phyloP scores from a whole-genome alignment of 1,140 invertebrate species.

The Rhagoletis zephyria region DNA sequence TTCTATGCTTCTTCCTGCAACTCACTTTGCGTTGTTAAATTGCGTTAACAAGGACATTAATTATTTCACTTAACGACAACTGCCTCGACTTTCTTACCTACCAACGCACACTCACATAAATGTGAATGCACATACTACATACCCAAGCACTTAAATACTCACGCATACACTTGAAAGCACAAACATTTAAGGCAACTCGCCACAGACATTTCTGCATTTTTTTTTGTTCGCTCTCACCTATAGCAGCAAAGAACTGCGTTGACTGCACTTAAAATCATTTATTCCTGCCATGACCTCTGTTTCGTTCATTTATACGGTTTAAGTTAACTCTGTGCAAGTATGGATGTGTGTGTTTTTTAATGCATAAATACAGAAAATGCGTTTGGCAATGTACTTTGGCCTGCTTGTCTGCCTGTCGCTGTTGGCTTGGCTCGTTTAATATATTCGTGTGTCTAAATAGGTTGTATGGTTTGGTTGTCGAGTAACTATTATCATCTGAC shows the following conservation, averaged over 20 bases:
- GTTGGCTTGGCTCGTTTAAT: not conserved
- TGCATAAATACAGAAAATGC: too few species aligned
- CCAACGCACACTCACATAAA: too few species aligned
- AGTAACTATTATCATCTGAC: not conserved
- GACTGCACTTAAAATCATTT: not conserved
- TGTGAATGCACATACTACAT: not conserved
- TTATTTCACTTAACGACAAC: slow-evolving; percentile 46
- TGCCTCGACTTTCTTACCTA: not conserved
- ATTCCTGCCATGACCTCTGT: slow-evolving; percentile 21
- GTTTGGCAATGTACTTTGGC: not conserved
- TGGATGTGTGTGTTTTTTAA: not conserved
- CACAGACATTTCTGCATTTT: not conserved
- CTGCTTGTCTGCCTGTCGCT: not conserved
- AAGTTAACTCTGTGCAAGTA: not conserved
- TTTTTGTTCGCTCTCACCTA: not conserved
- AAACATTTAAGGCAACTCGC: not conserved
- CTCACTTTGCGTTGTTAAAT: slow-evolving; percentile 22
- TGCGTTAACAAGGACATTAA: slow-evolving; percentile 47
- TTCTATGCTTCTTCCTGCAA: not conserved
- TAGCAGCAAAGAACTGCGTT: not conserved
- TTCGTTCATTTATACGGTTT: not conserved
- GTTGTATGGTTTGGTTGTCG: not conserved
- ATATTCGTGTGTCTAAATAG: not conserved
- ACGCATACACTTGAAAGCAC: not conserved
- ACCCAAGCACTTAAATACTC: not conserved